phyloP scores from a whole-genome alignment of 2,113 vertebrate genomes.

The Macrotus californicus region DNA sequence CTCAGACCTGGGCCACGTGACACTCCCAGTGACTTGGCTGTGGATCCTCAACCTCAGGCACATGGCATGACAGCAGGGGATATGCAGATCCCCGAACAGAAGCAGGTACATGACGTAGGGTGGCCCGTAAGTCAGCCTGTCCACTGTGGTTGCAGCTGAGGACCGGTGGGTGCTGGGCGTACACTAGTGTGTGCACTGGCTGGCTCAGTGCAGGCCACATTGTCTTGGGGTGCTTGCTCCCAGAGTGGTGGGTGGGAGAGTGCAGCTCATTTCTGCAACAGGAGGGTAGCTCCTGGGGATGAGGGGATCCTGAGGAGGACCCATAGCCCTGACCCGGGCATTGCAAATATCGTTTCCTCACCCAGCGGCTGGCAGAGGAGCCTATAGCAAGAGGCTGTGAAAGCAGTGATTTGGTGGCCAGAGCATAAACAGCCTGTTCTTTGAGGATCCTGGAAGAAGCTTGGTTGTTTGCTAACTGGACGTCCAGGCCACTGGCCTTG shows the following conservation, averaged over 20 bases:
- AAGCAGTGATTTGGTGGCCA: background rate
- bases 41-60: background rate
- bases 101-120: background rate
- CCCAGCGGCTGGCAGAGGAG: background rate
- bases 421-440: background rate
- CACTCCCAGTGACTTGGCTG: fast-evolving
- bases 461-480: background rate
- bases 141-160: background rate
- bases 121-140: background rate
- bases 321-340: background rate
- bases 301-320: background rate
- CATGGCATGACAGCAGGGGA: background rate
- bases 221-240: background rate
- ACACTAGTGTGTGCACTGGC: background rate
- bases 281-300: background rate
- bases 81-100: background rate
- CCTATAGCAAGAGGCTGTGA: background rate
- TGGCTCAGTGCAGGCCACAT: fast-evolving
- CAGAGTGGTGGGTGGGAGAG: no score
- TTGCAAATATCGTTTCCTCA: background rate
- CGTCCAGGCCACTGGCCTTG: background rate
- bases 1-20: background rate
- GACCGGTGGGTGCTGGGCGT: background rate
- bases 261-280: background rate
- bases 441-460: background rate